These are phyloP conservation scores for Phortica variegata DNA, from an alignment of 1,140 invertebrate species.

Conservation along the genomic window DNA sequence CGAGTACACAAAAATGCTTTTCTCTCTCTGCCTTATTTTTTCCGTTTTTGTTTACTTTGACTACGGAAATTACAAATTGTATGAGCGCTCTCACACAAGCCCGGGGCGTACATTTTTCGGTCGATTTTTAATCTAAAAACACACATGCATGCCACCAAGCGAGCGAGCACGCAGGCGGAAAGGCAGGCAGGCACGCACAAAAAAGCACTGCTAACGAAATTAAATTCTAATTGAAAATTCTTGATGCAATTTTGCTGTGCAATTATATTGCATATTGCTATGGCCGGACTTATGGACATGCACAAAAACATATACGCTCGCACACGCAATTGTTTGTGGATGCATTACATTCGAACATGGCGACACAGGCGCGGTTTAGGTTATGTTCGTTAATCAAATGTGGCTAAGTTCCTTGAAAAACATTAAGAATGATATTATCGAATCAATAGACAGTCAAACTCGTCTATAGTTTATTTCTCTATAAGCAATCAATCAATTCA, in stretches of 20 bases:
- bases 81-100: too few relatives aligned
- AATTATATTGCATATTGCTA: constrained; percentile 3
- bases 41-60: constrained; percentile 11
- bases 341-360: too few relatives aligned
- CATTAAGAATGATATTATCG: not conserved
- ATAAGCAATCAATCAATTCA: too few relatives aligned
- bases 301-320: too few relatives aligned
- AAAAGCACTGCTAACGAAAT: constrained; percentile 2
- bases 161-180: not conserved
- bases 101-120: too few relatives aligned
- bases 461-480: too few relatives aligned
- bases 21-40: constrained; percentile 8
- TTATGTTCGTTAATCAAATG: constrained; percentile 7
- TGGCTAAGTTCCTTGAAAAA: constrained; percentile 8
- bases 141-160: not conserved
- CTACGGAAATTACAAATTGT: not conserved
- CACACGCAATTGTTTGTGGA: too few relatives aligned
- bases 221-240: constrained; percentile 50
- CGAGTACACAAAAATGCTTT: not conserved
- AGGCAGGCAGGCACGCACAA: not conserved
- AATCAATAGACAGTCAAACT: too few relatives aligned
- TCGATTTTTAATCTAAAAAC: not conserved
- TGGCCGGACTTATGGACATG: too few relatives aligned
- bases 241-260: constrained; percentile 32
- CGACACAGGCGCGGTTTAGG: too few relatives aligned